Evolutionary conservation across 2,888 invertebrate species (phyloP).

Genomic region (Falcaria lacertinaria): DNA sequence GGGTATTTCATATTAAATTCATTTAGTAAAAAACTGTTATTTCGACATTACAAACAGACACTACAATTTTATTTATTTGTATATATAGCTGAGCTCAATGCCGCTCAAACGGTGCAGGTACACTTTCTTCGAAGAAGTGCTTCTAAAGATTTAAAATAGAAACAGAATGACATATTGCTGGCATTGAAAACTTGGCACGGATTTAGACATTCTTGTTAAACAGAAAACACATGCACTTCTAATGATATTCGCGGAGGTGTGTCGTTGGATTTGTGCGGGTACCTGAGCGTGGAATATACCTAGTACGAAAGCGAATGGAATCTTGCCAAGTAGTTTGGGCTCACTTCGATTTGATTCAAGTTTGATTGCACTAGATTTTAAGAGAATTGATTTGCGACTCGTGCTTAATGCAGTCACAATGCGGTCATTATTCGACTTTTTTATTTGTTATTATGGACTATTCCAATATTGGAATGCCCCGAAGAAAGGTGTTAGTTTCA

Average conservation of each 20-base stretch:
- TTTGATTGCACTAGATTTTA: not conserved
- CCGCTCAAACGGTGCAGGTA: too few species aligned
- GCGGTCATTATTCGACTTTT: too few species aligned
- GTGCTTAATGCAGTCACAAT: too few species aligned
- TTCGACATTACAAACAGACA: too few species aligned
- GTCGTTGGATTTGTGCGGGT: not conserved
- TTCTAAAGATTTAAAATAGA: not conserved
- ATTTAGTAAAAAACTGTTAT: too few species aligned
- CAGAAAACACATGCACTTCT: not conserved
- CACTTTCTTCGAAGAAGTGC: not conserved
- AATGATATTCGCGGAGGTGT: not conserved
- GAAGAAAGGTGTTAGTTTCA: too few species aligned
- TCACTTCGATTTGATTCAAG: not conserved
- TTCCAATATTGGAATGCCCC: too few species aligned
- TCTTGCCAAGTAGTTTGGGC: not conserved
- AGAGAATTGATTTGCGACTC: too few species aligned
- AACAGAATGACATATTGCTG: not conserved
- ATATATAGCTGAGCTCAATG: too few species aligned
- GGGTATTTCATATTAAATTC: too few species aligned
- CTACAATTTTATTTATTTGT: too few species aligned
- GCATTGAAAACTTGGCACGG: not conserved
- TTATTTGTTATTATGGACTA: too few species aligned
- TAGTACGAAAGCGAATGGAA: not conserved
- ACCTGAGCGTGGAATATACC: not conserved
- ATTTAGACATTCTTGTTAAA: not conserved